These are phyloP conservation scores for Chamaetylas fuelleborni DNA, from an alignment of 2,113 vertebrate species.

Conservation along the genomic window DNA sequence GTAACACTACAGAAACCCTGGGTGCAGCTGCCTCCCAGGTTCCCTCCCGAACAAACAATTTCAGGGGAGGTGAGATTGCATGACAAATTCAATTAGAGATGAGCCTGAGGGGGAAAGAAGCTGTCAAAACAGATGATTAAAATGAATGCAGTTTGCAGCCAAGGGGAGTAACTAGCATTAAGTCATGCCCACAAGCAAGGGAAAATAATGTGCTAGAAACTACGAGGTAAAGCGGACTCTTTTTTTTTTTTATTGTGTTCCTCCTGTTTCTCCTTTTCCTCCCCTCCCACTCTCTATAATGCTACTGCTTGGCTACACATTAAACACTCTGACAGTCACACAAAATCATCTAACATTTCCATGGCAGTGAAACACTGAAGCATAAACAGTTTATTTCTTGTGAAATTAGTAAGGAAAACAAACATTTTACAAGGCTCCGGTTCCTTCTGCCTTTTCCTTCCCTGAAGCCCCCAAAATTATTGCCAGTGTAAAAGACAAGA, in stretches of 20 bases:
- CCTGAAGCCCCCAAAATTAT: conserved; percentile 26
- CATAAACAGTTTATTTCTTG: conserved; percentile 61
- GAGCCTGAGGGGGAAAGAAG: conserved; percentile 6
- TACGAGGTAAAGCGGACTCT: not conserved
- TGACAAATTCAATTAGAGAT: conserved; percentile 55
- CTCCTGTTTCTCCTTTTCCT: conserved; percentile 1
- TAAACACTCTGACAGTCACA: conserved; percentile 38
- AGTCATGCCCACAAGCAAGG: conserved; percentile 57
- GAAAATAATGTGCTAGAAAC: conserved; percentile 9
- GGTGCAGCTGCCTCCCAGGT: not conserved
- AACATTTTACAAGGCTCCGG: conserved; percentile 47
- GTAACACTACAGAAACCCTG: not conserved
- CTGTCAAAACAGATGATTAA: conserved; percentile 51
- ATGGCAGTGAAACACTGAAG: conserved; percentile 34
- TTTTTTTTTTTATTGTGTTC: conserved; percentile 23
- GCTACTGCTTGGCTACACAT: conserved; percentile 66
- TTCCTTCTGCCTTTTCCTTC: conserved; percentile 19
- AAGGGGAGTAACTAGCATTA: conserved; percentile 42
- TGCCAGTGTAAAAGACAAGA: conserved; percentile 54
- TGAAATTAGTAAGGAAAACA: conserved; percentile 61
- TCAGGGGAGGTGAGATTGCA: conserved; percentile 30
- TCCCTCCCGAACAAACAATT: not conserved
- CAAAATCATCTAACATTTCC: conserved; percentile 60
- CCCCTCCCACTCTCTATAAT: not conserved
- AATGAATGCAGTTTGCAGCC: conserved; percentile 27